Evolutionary conservation across 1,140 invertebrate species (phyloP).

Genomic region (Sipha flava): DNA sequence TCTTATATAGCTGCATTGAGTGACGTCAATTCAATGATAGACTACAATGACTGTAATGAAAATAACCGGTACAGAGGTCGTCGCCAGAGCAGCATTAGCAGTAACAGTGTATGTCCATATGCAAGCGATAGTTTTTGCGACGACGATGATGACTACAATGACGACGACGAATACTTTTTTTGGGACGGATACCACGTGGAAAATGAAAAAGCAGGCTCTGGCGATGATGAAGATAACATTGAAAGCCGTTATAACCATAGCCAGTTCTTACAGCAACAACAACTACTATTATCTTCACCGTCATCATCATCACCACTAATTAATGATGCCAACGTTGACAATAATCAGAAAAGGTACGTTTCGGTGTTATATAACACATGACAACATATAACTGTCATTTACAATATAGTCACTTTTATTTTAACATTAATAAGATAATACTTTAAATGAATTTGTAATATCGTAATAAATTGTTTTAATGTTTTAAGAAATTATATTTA

Average conservation of each 20-base stretch:
- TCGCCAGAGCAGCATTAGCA: not conserved
- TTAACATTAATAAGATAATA: too few relatives aligned
- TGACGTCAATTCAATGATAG: conserved; percentile 74
- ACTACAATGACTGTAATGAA: not conserved
- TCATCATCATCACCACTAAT: not conserved
- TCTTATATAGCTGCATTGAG: conserved; percentile 55
- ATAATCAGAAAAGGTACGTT: not conserved
- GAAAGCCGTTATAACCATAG: not conserved
- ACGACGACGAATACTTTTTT: not conserved
- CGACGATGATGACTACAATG: conserved; percentile 49
- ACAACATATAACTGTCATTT: too few relatives aligned
- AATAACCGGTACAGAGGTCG: not conserved
- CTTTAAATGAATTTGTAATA: too few relatives aligned
- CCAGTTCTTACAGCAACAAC: not conserved
- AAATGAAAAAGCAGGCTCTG: not conserved
- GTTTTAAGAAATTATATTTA: too few relatives aligned
- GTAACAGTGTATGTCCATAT: not conserved
- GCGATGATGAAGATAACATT: not conserved
- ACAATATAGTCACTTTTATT: too few relatives aligned
- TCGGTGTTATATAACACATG: too few relatives aligned
- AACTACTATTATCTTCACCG: too few relatives aligned
- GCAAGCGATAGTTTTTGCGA: conserved; percentile 28
- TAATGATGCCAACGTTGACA: not conserved
- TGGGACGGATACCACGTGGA: not conserved
- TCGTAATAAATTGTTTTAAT: too few relatives aligned